Evolutionary conservation across 2,797 vertebrate genomes (phyloP).

Genomic region (Tangara arthus): DNA sequence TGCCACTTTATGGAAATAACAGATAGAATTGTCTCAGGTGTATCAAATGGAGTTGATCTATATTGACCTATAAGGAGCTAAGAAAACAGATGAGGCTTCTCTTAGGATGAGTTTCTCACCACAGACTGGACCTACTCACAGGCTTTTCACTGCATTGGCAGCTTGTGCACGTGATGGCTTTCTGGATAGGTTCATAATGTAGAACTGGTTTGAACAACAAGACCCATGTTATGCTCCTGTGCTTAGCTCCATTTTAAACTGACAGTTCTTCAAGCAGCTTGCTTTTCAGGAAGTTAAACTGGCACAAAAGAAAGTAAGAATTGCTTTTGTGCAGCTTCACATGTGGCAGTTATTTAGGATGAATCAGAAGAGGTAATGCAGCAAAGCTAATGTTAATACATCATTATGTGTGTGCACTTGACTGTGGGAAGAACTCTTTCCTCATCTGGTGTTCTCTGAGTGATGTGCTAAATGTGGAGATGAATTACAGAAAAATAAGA

Average conservation of each 20-base stretch:
- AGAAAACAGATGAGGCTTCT: neutral
- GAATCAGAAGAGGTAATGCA: neutral
- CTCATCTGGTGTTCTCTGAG: neutral
- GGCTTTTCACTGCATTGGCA: neutral
- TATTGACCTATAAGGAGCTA: neutral
- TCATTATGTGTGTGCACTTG: neutral
- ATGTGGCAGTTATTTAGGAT: neutral
- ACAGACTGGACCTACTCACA: neutral
- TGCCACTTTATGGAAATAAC: neutral
- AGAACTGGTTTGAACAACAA: neutral
- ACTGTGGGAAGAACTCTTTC: neutral
- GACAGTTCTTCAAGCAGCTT: neutral
- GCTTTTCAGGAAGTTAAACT: neutral
- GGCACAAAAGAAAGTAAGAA: neutral
- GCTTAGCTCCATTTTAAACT: neutral
- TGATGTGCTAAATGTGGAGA: neutral
- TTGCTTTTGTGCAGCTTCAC: neutral
- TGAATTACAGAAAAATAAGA: neutral
- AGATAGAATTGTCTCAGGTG: neutral
- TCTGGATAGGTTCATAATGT: neutral
- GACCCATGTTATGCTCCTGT: rapidly evolving
- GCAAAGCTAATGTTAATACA: neutral
- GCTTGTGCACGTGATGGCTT: neutral
- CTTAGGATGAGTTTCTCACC: neutral
- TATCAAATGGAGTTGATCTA: neutral